phyloP scores from a whole-genome alignment of 2,113 vertebrate genomes.

The Pelmatolapia mariae region DNA sequence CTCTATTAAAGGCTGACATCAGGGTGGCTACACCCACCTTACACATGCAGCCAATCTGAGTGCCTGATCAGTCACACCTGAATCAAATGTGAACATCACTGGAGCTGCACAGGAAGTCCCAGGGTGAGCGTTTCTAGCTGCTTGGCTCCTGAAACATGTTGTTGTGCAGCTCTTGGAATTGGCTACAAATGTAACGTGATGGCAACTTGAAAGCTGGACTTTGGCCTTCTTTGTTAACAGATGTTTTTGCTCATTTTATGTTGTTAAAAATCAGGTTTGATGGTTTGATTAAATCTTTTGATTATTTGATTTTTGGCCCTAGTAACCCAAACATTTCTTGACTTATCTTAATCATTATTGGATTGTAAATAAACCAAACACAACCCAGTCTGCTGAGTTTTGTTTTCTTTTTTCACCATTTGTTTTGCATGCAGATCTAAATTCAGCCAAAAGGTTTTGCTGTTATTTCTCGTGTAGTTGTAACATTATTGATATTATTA shows the following conservation, averaged over 20 bases:
- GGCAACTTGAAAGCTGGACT: not conserved
- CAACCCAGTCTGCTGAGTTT: not conserved
- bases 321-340: not conserved
- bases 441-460: not conserved
- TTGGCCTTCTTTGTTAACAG: not conserved
- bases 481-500: not conserved
- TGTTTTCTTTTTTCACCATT: not conserved
- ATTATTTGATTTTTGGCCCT: not conserved
- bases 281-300: not conserved
- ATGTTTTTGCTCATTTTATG: not conserved
- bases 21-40: not conserved
- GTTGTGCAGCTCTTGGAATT: not conserved
- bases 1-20: not conserved
- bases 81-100: not conserved
- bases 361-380: not conserved
- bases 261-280: not conserved
- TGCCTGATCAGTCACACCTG: not conserved
- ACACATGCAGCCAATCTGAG: not conserved
- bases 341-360: not conserved
- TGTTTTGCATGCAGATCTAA: not conserved
- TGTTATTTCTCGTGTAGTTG: not conserved
- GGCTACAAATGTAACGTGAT: not conserved
- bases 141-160: not conserved
- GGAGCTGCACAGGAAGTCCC: not conserved
- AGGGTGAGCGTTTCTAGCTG: not conserved